Evolutionary conservation across 2,888 invertebrate species (phyloP), one percentile per base, ranked within the genome.

Genomic region (Drosophila maculinotata): DNA sequence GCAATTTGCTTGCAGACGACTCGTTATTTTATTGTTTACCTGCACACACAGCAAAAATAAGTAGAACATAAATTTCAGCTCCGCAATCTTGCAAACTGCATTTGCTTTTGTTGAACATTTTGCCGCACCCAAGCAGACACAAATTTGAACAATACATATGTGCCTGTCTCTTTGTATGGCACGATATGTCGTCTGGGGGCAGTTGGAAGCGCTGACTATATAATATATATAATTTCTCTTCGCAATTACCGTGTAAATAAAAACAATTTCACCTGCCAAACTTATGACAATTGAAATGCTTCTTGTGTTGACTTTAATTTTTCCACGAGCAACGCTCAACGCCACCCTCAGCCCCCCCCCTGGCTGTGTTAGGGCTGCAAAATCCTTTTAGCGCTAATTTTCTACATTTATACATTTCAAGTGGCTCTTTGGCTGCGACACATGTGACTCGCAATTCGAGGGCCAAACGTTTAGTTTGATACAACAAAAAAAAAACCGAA

Each of bases 1-100:
- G 84, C 87, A 81, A 80, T 81, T 84, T 81, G 62, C 82, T 69
- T 78, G 69, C 87, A 84, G 78, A 72, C 84, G 64, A 78, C 78
- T 81, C 84, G 81, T 81, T 81, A 81, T 81, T 87, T 87, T 87
- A 81, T 81, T 81, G 81, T 81, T 81, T 81, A 84, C 80, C 64
- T 78, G 64, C 63, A 65, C 73, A 75, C 47, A 75, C 25, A 41
- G 38, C 75, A 69, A 69, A 75, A 69, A 72, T 58, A 69, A 65
- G 76, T 42, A 53, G 56, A 49, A 73, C 84, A 87, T 81, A 81
- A 87, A 87, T 81, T 69, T 59, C 53, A 65, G 59, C 60, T 52
- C 14, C 47, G 47, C 54, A 67, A 56, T 60, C 76, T 42, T 53
- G 56, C 36, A 59, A 42, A 52, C 41, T 62, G 69, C 69, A 69